phyloP scores from a whole-genome alignment of 1,140 invertebrate genomes.

The Lordiphosa clarofinis region DNA sequence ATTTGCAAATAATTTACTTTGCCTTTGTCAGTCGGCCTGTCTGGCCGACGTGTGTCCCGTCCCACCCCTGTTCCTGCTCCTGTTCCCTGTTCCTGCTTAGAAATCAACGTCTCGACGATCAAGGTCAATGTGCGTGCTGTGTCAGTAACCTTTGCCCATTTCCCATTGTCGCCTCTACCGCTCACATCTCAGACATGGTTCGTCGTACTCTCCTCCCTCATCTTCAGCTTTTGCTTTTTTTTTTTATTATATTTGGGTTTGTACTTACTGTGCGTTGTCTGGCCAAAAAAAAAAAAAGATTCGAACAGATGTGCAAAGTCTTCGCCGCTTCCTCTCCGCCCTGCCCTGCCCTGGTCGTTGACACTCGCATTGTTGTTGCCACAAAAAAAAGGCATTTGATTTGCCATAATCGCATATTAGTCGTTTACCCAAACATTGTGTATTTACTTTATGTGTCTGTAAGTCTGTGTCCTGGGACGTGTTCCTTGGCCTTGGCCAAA shows the following conservation, averaged over 20 bases:
- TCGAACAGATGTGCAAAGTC: slow-evolving; percentile 74
- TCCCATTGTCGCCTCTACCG: slow-evolving; percentile 42
- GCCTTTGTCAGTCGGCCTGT: slow-evolving; percentile 26
- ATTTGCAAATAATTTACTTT: slow-evolving; percentile 62
- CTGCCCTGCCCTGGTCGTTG: slow-evolving; percentile 33
- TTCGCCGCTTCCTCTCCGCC: slow-evolving; percentile 10
- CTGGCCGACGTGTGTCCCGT: slow-evolving; percentile 6
- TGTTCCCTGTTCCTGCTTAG: slow-evolving; percentile 21
- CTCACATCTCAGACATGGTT: slow-evolving; percentile 18
- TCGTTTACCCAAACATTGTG: slow-evolving; percentile 62
- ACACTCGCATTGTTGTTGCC: slow-evolving; percentile 49
- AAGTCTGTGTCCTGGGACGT: neutral
- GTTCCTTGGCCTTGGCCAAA: slow-evolving; percentile 16
- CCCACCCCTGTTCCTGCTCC: slow-evolving; percentile 10
- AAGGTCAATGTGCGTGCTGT: slow-evolving; percentile 77
- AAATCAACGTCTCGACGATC: slow-evolving; percentile 60
- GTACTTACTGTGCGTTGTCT: slow-evolving; percentile 58
- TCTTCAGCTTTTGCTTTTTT: slow-evolving; percentile 1
- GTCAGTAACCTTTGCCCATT: slow-evolving; percentile 69
- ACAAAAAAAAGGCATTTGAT: slow-evolving; percentile 57
- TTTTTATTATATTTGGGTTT: slow-evolving; percentile 63
- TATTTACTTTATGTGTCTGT: slow-evolving; percentile 67
- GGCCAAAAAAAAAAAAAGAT: slow-evolving; percentile 41
- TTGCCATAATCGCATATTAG: slow-evolving; percentile 75
- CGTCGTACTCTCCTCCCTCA: neutral